Evolutionary conservation across 2,113 vertebrate species (phyloP).

Genomic region (Neopipo cinnamomea): DNA sequence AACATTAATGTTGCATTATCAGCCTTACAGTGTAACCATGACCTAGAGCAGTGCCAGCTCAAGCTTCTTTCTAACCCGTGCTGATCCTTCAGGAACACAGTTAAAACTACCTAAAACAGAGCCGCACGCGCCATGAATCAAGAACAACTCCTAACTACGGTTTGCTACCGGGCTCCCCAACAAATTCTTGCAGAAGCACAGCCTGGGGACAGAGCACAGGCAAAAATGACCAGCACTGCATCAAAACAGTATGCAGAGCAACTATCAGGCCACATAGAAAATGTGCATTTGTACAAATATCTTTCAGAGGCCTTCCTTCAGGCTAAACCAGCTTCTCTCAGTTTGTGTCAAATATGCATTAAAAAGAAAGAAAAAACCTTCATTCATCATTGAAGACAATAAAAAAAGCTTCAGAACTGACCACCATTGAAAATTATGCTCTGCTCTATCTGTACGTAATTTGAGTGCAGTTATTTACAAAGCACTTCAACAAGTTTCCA

Average conservation of each 20-base stretch:
- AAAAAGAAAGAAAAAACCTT: neutral
- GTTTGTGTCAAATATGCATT: neutral
- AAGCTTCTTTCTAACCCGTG: neutral
- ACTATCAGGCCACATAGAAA: neutral
- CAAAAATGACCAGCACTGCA: neutral
- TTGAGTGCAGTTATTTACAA: neutral
- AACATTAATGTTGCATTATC: neutral
- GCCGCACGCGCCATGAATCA: neutral
- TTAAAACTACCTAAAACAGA: neutral
- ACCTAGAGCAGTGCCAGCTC: neutral
- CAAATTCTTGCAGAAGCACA: neutral
- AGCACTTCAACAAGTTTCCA: neutral
- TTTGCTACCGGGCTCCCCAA: neutral
- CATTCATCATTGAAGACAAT: neutral
- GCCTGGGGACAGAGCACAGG: neutral
- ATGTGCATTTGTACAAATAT: neutral
- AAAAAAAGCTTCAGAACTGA: neutral
- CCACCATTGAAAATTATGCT: neutral
- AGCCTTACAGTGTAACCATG: neutral
- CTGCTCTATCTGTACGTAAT: neutral
- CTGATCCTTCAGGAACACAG: neutral
- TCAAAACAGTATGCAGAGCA: rapidly evolving
- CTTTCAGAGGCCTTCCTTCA: neutral
- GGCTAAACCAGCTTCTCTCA: neutral
- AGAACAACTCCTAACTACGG: neutral